Evolutionary conservation across 2,797 vertebrate species (phyloP), one percentile per base, ranked within the genome.

Genomic region (Graptemys geographica): DNA sequence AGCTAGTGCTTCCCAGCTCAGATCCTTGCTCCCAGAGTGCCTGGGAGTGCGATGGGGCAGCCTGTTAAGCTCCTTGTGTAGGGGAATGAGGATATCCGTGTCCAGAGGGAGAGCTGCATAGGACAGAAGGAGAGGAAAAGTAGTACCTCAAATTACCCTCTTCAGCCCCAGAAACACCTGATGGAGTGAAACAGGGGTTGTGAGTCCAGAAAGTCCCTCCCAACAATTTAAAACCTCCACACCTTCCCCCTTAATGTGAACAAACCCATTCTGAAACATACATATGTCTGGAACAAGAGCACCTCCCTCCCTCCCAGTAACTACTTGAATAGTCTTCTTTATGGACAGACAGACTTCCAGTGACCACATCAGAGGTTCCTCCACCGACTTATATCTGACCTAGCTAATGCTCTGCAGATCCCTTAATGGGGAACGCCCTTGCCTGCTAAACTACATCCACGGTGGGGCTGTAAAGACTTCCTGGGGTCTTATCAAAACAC

Each of bases 301-400:
- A 33, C 12, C 28, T 86, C 27, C 33, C 28, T 92, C 23, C 33
- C n/a, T 88, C 93, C 16, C 21, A 41, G 19, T 10, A 41, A 31
- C 31, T 1, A 49, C 90, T 62, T 2, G 62, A 81, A 55, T 62
- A 47, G 2, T 55, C 31, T 84, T 59, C 19, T 21, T 18, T 89
- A 44, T 47, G 28, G 69, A 88, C 49, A 33, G 18, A 18, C 47
- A 33, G 18, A 18, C 47, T 53, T 89, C 51, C 76, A 47, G 6
- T 6, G 5, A 59, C 62, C 47, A 1, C 1, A 0, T 81, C 37
- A 21, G 12, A 81, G 31, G 21, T 21, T 76, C n/a, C 21, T 83
- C 76, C 86, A n/a, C 25, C 6, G 33, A 21, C 0, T 0, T 13
- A 27, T 83, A 5, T 86, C 1, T 1, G 57, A 56, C 7, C 72